These are phyloP conservation scores for Antheraea mylitta DNA, from an alignment of 1,140 invertebrate species.

Conservation along the genomic window DNA sequence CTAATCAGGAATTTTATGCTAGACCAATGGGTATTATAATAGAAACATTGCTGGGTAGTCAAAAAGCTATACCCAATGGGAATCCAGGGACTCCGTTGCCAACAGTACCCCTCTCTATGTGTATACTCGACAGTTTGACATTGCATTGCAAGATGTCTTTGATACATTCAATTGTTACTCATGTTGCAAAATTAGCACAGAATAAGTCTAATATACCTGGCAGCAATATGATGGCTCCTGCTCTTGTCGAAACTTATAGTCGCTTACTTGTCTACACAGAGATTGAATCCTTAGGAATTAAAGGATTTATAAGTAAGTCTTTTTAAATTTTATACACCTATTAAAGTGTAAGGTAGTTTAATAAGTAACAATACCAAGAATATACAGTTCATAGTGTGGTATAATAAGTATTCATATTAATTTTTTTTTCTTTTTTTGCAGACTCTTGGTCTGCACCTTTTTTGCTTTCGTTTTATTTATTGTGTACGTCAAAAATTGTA, in stretches of 20 bases:
- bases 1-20: constrained; percentile 91
- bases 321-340: neutral
- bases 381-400: too few relatives aligned
- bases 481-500: too few relatives aligned
- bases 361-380: too few relatives aligned
- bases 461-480: too few relatives aligned
- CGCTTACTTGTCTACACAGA: constrained; percentile 96
- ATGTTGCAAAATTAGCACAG: constrained; percentile 93
- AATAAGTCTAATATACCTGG: constrained; percentile 87
- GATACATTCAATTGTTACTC: constrained; percentile 95
- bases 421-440: too few relatives aligned
- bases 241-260: constrained; percentile 96
- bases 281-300: constrained; percentile 97
- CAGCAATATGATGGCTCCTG: constrained; percentile 87
- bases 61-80: constrained; percentile 80
- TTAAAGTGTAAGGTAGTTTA: neutral
- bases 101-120: constrained; percentile 94
- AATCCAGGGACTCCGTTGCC: constrained; percentile 80
- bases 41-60: constrained; percentile 89
- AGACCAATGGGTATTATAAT: constrained; percentile 93
- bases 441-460: too few relatives aligned
- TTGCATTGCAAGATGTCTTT: constrained; percentile 98
- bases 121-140: constrained; percentile 95
- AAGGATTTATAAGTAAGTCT: constrained; percentile 95
- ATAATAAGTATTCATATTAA: too few relatives aligned